Evolutionary conservation across 2,888 invertebrate genomes (phyloP), one percentile per base, ranked within the genome.

Genomic region (Podotricha telesiphe): DNA sequence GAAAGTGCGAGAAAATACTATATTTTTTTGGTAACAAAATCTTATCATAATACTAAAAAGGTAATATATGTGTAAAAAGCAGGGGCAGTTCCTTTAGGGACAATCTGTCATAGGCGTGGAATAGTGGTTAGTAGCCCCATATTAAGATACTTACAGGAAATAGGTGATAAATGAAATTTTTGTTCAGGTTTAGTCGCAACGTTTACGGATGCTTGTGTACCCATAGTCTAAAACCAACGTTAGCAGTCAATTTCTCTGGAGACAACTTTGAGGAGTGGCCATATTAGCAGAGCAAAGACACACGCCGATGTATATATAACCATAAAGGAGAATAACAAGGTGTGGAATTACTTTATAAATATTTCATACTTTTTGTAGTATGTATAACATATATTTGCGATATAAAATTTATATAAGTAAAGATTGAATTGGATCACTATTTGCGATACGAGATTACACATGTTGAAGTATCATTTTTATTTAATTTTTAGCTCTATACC

Each of bases 231-330:
- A 62, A 48, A 62, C 15, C 45, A 4, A 61, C 20, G 61, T 47
- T 20, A 8, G 58, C 0, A 53, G 15, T 53, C 59, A 59, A 59
- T 59, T 62, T 62, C 62, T 62, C 62, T 48, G 48, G 48, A 48
- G 19, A 62, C 19, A 59, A 42, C 58, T 59, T 48, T 37, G 15
- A 62, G 37, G 48, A 10, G 20, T 62, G 48, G 62, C 19, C 62
- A 62, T 62, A 62, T 61, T 47, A 19, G 61, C 19, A 7, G 34
- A 34, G n/a, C 13, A 47, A 61, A 47, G 47, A 34, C 28, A 61
- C 13, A 61, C n/a, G 17, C 15, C 22, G 58, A 17, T 47, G 28
- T 28, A 22, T 47, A 19, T 37, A 40, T 17, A 61, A 45, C 28
- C 28, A 61, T 61, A 61, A 61, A 13, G 17, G 48, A 62, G 13